These are phyloP conservation scores for Rhopilema esculentum DNA, from an alignment of 30 jellyfish, hydroid and myxozoan genomes.

Conservation along the genomic window DNA sequence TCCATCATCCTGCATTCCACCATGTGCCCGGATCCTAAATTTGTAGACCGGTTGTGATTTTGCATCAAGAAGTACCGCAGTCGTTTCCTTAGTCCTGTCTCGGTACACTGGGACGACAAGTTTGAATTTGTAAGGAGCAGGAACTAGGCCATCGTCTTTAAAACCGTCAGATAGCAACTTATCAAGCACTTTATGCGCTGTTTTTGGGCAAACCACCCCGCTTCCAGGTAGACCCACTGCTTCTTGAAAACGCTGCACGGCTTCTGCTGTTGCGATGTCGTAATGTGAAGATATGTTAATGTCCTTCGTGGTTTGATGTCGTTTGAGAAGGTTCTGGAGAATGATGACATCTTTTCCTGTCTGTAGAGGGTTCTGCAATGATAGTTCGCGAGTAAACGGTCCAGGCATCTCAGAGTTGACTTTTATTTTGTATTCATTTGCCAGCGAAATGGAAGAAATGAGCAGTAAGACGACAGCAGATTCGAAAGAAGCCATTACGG, in stretches of 20 bases:
- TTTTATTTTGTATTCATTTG: slow-evolving; percentile 8
- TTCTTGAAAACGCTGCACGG: slow-evolving; percentile 52
- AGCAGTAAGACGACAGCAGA: not conserved
- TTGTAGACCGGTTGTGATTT: slow-evolving; percentile 53
- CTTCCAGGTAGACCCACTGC: slow-evolving; percentile 29
- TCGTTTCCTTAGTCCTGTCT: slow-evolving; percentile 77
- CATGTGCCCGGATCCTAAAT: slow-evolving; percentile 78
- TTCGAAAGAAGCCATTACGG: not conserved
- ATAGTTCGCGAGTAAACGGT: slow-evolving; percentile 68
- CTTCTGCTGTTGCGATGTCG: slow-evolving; percentile 71
- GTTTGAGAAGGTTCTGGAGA: slow-evolving; percentile 73
- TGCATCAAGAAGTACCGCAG: slow-evolving; percentile 66
- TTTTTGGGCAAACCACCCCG: slow-evolving; percentile 68
- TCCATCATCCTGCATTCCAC: slow-evolving; percentile 55
- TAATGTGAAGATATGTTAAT: slow-evolving; percentile 43
- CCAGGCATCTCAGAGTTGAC: slow-evolving; percentile 48
- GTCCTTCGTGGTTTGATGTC: slow-evolving; percentile 27
- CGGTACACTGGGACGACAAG: slow-evolving; percentile 80
- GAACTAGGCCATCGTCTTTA: slow-evolving; percentile 79
- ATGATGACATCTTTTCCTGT: slow-evolving; percentile 80
- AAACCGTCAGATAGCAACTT: slow-evolving; percentile 72
- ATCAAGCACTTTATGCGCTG: slow-evolving; percentile 60
- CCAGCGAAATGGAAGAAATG: not conserved
- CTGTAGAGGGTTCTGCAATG: slow-evolving; percentile 54
- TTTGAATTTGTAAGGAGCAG: slow-evolving; percentile 74